These are phyloP conservation scores for Drosophila novamexicana DNA, from an alignment of 1,140 invertebrate species.

Conservation along the genomic window DNA sequence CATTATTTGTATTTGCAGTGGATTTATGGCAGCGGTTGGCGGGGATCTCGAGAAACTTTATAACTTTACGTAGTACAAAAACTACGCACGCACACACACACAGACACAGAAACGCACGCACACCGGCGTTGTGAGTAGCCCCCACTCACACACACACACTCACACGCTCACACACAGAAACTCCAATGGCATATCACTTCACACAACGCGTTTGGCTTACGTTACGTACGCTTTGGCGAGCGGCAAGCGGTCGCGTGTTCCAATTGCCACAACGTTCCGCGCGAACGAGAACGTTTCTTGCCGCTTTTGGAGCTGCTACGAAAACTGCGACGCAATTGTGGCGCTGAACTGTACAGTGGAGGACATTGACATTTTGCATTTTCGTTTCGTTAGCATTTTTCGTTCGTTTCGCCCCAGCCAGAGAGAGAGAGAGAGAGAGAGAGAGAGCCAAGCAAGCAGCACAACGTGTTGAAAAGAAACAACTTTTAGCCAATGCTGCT, in stretches of 20 bases:
- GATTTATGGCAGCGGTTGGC: constrained; percentile 53
- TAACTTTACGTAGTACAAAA: constrained; percentile 32
- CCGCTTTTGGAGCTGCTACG: constrained; percentile 63
- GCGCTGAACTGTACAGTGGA: constrained; percentile 80
- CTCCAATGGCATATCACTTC: constrained; percentile 31
- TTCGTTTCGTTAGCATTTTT: constrained; percentile 83
- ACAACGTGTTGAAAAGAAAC: constrained; percentile 50
- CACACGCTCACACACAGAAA: not conserved
- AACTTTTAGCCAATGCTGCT: constrained; percentile 44
- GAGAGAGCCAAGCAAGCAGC: constrained; percentile 24
- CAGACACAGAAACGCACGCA: not conserved
- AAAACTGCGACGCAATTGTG: constrained; percentile 82
- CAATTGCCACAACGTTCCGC: constrained; percentile 60
- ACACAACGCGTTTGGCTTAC: constrained; percentile 43
- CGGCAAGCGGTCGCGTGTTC: constrained; percentile 33
- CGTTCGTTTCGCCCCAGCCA: constrained; percentile 57
- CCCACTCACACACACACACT: not conserved
- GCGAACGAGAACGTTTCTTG: constrained; percentile 52
- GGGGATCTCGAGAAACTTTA: constrained; percentile 34
- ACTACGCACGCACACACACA: constrained; percentile 17
- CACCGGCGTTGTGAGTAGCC: not conserved
- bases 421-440: not conserved
- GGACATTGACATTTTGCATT: constrained; percentile 84
- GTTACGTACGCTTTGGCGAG: constrained; percentile 59
- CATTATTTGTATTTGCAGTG: constrained; percentile 69